These are phyloP conservation scores for Porphyrio hochstetteri DNA, from an alignment of 2,113 vertebrate genomes.

Conservation along the genomic window DNA sequence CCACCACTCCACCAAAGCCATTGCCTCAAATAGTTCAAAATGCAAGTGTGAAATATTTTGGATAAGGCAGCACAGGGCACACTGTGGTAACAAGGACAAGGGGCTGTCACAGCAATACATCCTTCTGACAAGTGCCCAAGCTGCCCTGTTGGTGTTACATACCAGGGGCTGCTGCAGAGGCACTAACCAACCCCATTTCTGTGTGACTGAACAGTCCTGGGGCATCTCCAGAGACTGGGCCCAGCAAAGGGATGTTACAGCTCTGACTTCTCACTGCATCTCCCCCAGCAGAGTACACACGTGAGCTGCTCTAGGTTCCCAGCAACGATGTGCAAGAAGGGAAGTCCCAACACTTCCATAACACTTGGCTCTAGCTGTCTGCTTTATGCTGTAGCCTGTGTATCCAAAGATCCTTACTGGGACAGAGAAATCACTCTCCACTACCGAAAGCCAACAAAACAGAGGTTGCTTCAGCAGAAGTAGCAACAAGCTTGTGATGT, in stretches of 20 bases:
- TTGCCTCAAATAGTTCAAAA: not conserved
- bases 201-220: not conserved
- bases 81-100: not conserved
- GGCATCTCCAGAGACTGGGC: not conserved
- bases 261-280: not conserved
- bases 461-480: not conserved
- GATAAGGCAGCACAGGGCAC: not conserved
- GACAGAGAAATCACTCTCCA: not conserved
- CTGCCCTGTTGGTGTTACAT: fast-evolving
- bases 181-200: no score
- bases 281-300: not conserved
- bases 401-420: not conserved
- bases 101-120: not conserved
- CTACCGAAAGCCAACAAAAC: not conserved
- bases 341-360: not conserved
- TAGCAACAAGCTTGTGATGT: not conserved
- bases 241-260: not conserved
- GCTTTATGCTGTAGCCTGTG: not conserved
- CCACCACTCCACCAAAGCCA: no score
- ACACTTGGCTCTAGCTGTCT: not conserved
- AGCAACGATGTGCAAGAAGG: not conserved
- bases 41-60: not conserved
- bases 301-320: fast-evolving
- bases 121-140: not conserved
- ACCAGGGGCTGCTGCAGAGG: not conserved